These are phyloP conservation scores for Sinella curviseta DNA, from an alignment of 1,140 invertebrate species.

Conservation along the genomic window DNA sequence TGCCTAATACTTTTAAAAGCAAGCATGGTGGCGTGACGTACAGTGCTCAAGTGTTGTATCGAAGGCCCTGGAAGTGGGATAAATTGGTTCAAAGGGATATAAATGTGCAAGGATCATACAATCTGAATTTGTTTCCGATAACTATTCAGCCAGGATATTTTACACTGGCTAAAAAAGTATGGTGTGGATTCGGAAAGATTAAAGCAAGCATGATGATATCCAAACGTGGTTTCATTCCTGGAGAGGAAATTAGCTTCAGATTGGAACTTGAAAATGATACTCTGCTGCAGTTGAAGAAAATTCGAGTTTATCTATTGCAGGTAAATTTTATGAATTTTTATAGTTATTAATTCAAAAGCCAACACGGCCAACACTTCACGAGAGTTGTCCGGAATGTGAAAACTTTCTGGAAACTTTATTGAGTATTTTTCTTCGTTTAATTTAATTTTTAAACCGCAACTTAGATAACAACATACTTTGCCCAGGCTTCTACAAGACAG, in stretches of 20 bases:
- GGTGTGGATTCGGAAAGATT: background rate
- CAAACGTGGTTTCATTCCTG: background rate
- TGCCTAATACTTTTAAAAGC: background rate
- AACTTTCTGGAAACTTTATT: too few relatives aligned
- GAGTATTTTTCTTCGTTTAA: too few relatives aligned
- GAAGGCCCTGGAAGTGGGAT: conserved; percentile 1
- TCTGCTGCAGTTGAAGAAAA: background rate
- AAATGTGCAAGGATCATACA: background rate
- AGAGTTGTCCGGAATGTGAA: too few relatives aligned
- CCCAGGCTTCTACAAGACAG: background rate
- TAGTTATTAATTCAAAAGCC: too few relatives aligned
- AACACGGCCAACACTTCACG: too few relatives aligned
- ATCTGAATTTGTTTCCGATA: background rate
- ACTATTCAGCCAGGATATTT: background rate
- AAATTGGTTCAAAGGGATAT: conserved; percentile 3
- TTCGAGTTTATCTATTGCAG: background rate
- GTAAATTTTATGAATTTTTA: background rate
- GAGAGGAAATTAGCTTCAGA: background rate
- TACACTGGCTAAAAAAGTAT: background rate
- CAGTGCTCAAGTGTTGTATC: background rate
- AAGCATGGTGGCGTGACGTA: background rate
- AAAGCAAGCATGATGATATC: background rate
- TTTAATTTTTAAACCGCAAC: too few relatives aligned
- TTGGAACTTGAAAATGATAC: background rate
- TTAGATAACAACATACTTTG: conserved; percentile 7